These are phyloP conservation scores for Chamaetylas fuelleborni DNA, from an alignment of 2,113 vertebrate species.

Conservation along the genomic window DNA sequence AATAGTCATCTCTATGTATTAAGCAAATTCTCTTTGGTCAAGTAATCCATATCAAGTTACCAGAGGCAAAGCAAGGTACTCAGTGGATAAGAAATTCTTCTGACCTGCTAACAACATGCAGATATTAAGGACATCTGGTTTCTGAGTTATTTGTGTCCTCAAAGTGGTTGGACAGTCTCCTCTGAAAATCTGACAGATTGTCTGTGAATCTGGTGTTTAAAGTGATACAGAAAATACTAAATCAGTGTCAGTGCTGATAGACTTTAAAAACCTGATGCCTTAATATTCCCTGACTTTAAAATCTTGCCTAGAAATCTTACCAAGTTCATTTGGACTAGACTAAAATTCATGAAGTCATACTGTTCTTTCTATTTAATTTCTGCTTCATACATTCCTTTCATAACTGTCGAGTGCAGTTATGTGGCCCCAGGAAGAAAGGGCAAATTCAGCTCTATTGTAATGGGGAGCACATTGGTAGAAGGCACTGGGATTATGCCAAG, in stretches of 20 bases:
- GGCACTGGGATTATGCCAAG: neutral
- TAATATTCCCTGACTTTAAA: neutral
- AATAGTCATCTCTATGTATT: neutral
- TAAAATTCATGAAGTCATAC: neutral
- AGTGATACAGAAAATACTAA: neutral
- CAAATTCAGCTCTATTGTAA: neutral
- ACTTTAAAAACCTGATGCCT: neutral
- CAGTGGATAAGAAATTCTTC: neutral
- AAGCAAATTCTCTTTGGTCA: neutral
- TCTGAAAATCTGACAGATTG: neutral
- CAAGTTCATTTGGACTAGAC: neutral
- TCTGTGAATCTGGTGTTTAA: neutral
- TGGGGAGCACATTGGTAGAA: neutral
- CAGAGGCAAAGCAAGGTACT: neutral
- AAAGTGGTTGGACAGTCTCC: neutral
- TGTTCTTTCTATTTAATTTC: neutral
- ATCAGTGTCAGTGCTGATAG: neutral
- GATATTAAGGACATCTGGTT: neutral
- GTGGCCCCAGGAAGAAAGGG: neutral
- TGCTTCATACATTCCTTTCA: neutral
- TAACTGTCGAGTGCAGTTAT: rapidly evolving
- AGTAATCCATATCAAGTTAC: neutral
- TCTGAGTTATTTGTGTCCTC: neutral
- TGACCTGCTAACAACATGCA: neutral
- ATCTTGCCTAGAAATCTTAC: neutral